phyloP scores from a whole-genome alignment of 1,140 invertebrate genomes.

The Eupeodes corollae region DNA sequence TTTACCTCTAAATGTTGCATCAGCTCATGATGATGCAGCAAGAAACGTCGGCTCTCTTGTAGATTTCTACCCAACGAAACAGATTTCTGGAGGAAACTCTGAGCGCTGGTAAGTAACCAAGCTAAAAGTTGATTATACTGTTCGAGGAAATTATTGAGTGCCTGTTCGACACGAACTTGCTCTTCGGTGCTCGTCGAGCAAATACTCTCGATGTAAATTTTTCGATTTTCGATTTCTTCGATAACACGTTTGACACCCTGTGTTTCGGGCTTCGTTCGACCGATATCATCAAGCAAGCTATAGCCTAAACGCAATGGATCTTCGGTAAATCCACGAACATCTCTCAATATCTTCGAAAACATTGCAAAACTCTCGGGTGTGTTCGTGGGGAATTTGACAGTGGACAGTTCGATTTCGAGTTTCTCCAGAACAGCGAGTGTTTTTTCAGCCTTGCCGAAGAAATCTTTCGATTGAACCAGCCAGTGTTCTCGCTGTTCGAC shows the following conservation, averaged over 20 bases:
- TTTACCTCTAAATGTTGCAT: conserved; percentile 61
- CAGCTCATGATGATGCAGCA: conserved; percentile 61
- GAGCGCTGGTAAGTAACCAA: conserved; percentile 57
- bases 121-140: conserved; percentile 58
- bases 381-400: conserved; percentile 49
- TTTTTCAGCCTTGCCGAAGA: conserved; percentile 64
- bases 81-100: conserved; percentile 61
- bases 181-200: conserved; percentile 63
- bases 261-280: conserved; percentile 50
- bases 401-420: conserved; percentile 62
- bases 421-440: conserved; percentile 65
- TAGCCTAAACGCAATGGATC: conserved; percentile 58
- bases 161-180: conserved; percentile 54
- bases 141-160: conserved; percentile 55
- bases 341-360: conserved; percentile 49
- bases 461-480: conserved; percentile 55
- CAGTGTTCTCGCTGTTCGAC: conserved; percentile 59
- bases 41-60: conserved; percentile 59
- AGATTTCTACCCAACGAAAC: conserved; percentile 63
- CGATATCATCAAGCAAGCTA: conserved; percentile 57
- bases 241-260: conserved; percentile 55
- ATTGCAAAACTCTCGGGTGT: conserved; percentile 53
- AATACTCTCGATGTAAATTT: conserved; percentile 51
- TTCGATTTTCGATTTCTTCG: conserved; percentile 63
- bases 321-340: conserved; percentile 45